Evolutionary conservation across 2,113 vertebrate species (phyloP), one percentile per base, ranked within the genome.

Genomic region (Otus sunia): DNA sequence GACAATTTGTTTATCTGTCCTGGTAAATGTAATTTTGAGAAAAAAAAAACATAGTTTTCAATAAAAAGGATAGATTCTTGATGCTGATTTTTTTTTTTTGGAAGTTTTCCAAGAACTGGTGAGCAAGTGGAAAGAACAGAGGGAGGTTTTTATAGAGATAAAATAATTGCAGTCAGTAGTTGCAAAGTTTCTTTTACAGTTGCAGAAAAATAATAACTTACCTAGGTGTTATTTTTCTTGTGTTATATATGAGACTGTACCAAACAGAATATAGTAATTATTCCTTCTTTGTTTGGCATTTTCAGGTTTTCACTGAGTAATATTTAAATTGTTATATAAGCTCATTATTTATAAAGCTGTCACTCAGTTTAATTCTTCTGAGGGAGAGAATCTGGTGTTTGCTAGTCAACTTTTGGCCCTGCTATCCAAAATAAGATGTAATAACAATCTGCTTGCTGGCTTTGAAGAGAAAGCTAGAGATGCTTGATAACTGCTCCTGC

Each of bases 341-440:
- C 11, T 85, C 36, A 32, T 94, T 66, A 68, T 95, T 92, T 95
- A 47, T 78, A 81, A 93, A 92, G 15, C 37, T 92, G 53, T 84
- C 77, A 73, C 22, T 94, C 64, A 20, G 17, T 78, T 91, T 79
- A 56, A 32, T 75, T 91, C 69, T 84, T 81, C 43, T 78, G n/a
- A 80, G 39, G 39, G 22, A 95, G 41, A 73, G 45, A 84, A 80
- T 91, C 30, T 94, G 77, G 26, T 82, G 50, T 94, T 94, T 92
- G 68, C 52, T 66, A 60, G n/a, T 88, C 76, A 88, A 26, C 41
- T 64, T 80, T 89, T 84, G 60, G 49, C 86, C 37, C 49, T 36
- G 68, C n/a, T 71, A 23, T 78, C 62, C 67, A 68, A 91, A 91
- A 75, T 66, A 75, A 87, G 41, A 36, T 53, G 6, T 49, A 87